Base-by-base conservation (phyloP, 2,797 vertebrate genomes). In the Tolypeutes matacus region DNA sequence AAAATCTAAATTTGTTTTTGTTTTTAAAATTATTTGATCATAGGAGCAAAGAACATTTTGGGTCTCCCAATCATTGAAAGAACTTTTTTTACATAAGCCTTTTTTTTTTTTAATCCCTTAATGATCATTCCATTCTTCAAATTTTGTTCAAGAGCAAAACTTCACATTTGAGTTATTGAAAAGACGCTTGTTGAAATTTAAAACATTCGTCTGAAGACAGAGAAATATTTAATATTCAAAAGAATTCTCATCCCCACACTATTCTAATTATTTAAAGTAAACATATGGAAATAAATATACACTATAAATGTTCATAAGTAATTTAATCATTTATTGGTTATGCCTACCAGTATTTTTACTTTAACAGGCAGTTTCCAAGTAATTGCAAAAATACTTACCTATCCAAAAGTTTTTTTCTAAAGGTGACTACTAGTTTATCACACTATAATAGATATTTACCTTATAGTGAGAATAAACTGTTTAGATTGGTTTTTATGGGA, bases 121-220 rank as follows among this genome's bases (percentile, higher is more conserved):
- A 25, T 51, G 62, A 92, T 94, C 27, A 46, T 89, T 73, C 4
- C 13, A 23, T 60, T 90, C 53, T 91, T 96, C 80, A 82, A 76
- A 94, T 62, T 96, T 60, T 81, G 77, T 94, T 96, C 67, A 89
- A 96, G 96, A 92, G 14, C 31, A 85, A 89, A 93, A 82, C 21
- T 23, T 88, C 81, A 85, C 60, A 60, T 96, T 93, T 93, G 31
- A 12, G 20, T 46, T 95, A 95, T 83, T 75, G 73, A 58, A 92
- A 82, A 60, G 20, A 65, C 95, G 10, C 15, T 42, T 96, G 4
- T 25, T 90, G 27, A 96, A 89, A 94, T 96, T 86, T 94, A 93
- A 96, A 96, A 58, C 60, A 34, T 83, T 86, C 82, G n/a, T 56
- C 76, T 96, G 49, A 91, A 92, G 49, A 81, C n/a, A 95, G 29